These are phyloP conservation scores for Acanthaster planci DNA, from an alignment of 35 echinoderm and acorn worm genomes.

Conservation along the genomic window DNA sequence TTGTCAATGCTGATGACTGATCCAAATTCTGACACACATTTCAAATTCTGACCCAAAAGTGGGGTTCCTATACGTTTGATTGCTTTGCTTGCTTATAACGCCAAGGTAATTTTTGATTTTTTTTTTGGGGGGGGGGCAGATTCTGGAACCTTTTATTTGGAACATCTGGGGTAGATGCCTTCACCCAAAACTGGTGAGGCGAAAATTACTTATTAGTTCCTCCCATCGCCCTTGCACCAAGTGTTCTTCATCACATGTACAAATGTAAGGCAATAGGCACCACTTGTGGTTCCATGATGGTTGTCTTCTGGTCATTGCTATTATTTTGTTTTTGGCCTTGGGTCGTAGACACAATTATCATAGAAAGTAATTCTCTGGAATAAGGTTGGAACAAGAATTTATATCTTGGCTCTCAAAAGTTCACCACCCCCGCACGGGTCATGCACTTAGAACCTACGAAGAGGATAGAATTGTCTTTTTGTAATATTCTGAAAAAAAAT, in stretches of 20 bases:
- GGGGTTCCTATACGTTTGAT: slow-evolving; percentile 5
- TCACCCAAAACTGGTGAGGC: not conserved
- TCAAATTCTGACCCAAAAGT: not conserved
- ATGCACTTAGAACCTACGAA: no score
- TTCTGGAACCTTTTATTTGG: slow-evolving; percentile 16
- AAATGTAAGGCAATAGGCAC: not conserved
- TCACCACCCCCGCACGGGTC: no score
- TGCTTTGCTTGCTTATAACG: slow-evolving; percentile 1
- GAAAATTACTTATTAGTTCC: slow-evolving; percentile 8
- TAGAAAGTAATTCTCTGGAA: not conserved
- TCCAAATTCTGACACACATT: not conserved
- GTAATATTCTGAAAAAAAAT: no score
- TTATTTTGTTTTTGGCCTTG: not conserved
- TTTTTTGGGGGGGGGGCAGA: no score
- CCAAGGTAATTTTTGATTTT: not conserved
- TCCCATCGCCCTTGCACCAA: not conserved
- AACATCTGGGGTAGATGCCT: no score
- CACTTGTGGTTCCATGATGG: not conserved
- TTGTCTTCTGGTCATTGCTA: not conserved
- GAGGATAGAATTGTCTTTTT: no score
- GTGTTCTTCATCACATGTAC: not conserved
- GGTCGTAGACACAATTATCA: not conserved
- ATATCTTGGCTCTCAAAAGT: no score
- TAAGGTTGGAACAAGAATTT: not conserved
- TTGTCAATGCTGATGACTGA: slow-evolving; percentile 28